Base-by-base conservation (phyloP, 2,797 vertebrate species). In the Erpetoichthys calabaricus region DNA sequence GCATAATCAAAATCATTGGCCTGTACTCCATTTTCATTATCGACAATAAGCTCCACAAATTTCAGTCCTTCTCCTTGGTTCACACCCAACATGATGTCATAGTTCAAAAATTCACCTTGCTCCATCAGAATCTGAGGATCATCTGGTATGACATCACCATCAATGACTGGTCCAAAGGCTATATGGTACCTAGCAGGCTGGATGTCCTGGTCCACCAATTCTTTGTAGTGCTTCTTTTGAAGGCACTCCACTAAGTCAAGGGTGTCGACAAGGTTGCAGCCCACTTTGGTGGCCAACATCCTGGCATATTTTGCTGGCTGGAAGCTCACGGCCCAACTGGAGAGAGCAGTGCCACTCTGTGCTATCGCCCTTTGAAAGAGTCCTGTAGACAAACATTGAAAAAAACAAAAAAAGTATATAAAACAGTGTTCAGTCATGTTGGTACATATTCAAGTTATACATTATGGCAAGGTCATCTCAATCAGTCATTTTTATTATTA, bases 61-160 rank as follows among this genome's bases (percentile, higher is more conserved):
- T 99, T 99, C 53, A 98, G 70, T 54, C 95, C 96, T 75, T 99
- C 95, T 1, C 96, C 96, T 74, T 99, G 96, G 78, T 98, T 99
- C 57, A 98, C 96, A 57, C 96, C 96, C 70, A 99, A 77, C 96
- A 99, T 99, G 52, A 99, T 97, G 61, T 99, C 96, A 0, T 99
- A 99, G 79, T 99, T 99, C 69, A 99, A 91, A 73, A 99, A 99
- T 68, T 99, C 96, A 45, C 96, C 96, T 85, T 99, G 95, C 45
- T 99, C 96, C 96, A 98, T 99, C 61, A 99, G 46, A 70, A 99
- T 98, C 77, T 99, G 96, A 45, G 96, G 96, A 66, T 99, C 96
- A 46, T 99, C 96, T 0, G 96, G 96, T 64, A 99, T 99, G 51
- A 99, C 94, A 50, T 99, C 96, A 0, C 96, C 96, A 50, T 99